Percentiles rank a stretch among this genome's conserved stretches.
These are phyloP conservation scores for Platycheirus albimanus DNA, from an alignment of 2,888 invertebrate species.

Conservation along the genomic window DNA sequence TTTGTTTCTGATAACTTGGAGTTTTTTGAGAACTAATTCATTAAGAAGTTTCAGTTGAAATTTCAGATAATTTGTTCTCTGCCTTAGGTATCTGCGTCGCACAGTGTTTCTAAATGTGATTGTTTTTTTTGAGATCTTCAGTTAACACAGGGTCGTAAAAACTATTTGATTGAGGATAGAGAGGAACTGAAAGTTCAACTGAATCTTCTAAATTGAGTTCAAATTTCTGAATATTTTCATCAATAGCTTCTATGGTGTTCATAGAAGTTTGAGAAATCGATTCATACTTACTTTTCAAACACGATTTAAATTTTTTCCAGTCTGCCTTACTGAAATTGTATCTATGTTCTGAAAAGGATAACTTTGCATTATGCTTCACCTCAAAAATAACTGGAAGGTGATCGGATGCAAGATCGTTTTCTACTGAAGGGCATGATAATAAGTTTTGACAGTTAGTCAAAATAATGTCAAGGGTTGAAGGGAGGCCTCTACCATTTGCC, in stretches of 20 bases:
- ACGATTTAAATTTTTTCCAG: background rate
- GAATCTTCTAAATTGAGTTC: background rate
- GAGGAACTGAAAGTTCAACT: background rate
- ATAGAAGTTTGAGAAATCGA: background rate
- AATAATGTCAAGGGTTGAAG: no score
- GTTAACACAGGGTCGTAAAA: background rate
- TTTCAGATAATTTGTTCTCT: slow-evolving; percentile 1
- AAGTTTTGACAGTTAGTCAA: no score
- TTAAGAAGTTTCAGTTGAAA: slow-evolving; percentile 4
- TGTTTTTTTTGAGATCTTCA: slow-evolving; percentile 1
- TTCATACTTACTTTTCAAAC: background rate
- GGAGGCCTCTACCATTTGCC: no score
- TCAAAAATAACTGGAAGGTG: slow-evolving; percentile 8
- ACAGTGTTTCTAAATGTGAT: background rate
- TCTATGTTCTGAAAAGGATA: background rate
- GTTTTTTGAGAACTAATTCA: background rate
- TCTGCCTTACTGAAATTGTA: background rate
- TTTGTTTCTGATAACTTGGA: slow-evolving; percentile 12
- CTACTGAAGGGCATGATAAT: no score
- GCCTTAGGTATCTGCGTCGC: background rate
- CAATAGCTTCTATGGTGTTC: background rate
- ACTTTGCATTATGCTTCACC: background rate
- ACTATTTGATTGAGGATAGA: background rate
- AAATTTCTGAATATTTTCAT: background rate
- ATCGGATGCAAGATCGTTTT: slow-evolving; percentile 2